Evolutionary conservation across 2,888 invertebrate genomes (phyloP).

Genomic region (Drosophila peninsularis): DNA sequence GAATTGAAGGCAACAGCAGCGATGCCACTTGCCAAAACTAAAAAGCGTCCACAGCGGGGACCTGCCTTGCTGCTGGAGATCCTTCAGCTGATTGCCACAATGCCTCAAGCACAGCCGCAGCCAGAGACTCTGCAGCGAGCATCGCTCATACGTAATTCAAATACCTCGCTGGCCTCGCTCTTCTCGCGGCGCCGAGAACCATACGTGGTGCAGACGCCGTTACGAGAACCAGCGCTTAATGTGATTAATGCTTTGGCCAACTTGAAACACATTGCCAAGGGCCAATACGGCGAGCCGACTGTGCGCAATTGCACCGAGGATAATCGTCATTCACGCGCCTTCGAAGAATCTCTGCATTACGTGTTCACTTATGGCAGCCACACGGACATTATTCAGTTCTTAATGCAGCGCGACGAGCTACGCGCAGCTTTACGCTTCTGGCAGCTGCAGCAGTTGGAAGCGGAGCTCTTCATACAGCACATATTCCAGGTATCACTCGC

Average conservation of each 20-base stretch:
- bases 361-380: conserved; percentile 92
- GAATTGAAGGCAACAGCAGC: conserved; percentile 5
- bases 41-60: conserved; percentile 86
- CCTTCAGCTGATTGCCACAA: conserved; percentile 88
- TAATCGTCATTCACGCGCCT: conserved; percentile 84
- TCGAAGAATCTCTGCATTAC: conserved; percentile 93
- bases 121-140: conserved; percentile 82
- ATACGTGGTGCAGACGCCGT: conserved; percentile 85
- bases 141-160: conserved; percentile 82
- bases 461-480: conserved; percentile 89
- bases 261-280: conserved; percentile 86
- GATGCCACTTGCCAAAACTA: conserved; percentile 9
- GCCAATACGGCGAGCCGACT: conserved; percentile 84
- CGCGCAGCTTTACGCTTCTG: conserved; percentile 89
- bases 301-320: conserved; percentile 49
- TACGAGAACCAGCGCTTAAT: conserved; percentile 87
- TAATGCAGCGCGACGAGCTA: conserved; percentile 89
- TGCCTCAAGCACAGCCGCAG: conserved; percentile 71
- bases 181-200: conserved; percentile 85
- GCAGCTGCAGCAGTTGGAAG: conserved; percentile 88
- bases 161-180: conserved; percentile 79
- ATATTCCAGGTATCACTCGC: conserved; percentile 89
- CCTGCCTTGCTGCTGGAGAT: conserved; percentile 90
- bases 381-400: conserved; percentile 90
- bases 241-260: conserved; percentile 87